Evolutionary conservation across 2,113 vertebrate genomes (phyloP).

Genomic region (Neogale vison): DNA sequence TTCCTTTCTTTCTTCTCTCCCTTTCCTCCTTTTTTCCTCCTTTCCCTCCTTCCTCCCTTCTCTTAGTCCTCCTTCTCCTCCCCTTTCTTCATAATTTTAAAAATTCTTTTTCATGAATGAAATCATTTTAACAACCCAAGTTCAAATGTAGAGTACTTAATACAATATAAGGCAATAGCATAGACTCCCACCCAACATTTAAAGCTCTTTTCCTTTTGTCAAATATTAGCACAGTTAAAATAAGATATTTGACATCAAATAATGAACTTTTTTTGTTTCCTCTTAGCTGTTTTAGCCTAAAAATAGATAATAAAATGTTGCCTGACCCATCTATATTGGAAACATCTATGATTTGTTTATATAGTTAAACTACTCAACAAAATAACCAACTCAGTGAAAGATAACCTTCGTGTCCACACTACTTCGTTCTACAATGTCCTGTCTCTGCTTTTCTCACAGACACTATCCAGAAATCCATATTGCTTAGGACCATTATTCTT

Average conservation of each 20-base stretch:
- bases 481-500: background rate
- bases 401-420: background rate
- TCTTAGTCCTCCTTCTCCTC: too few relatives aligned
- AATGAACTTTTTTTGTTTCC: background rate
- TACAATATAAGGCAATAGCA: background rate
- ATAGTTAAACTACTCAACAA: background rate
- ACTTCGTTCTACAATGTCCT: background rate
- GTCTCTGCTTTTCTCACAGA: background rate
- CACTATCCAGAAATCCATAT: background rate
- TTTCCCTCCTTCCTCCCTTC: background rate
- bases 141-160: background rate
- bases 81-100: background rate
- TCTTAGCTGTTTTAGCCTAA: background rate
- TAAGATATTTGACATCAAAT: background rate
- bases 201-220: background rate
- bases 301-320: background rate
- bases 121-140: background rate
- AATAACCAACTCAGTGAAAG: background rate
- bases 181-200: background rate
- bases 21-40: too few relatives aligned
- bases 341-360: background rate
- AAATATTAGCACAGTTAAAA: background rate
- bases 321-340: background rate
- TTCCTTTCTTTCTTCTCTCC: background rate
- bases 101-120: background rate